Evolutionary conservation across 2,797 vertebrate species (phyloP).

Genomic region (Monodelphis domestica): DNA sequence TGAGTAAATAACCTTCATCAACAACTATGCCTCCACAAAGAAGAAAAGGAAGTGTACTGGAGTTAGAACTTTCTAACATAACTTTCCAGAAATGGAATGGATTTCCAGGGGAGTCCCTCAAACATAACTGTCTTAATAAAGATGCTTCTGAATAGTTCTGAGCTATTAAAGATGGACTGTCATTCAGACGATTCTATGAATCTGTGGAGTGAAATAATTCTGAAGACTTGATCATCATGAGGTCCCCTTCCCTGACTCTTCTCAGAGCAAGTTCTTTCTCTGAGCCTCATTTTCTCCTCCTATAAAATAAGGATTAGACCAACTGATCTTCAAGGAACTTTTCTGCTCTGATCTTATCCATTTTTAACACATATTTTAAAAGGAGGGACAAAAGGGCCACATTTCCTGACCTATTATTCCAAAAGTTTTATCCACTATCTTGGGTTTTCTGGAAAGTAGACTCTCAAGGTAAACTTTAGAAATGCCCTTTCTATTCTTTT

Average conservation of each 20-base stretch:
- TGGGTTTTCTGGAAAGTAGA: not conserved
- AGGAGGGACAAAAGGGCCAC: not conserved
- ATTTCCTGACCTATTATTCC: not conserved
- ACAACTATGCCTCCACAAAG: not conserved
- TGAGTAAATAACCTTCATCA: not conserved
- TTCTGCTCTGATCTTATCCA: not conserved
- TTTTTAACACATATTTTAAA: not conserved
- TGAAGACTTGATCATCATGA: not conserved
- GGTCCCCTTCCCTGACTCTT: not conserved
- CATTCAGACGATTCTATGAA: not conserved
- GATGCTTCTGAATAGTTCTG: not conserved
- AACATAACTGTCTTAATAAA: not conserved
- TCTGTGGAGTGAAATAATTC: not conserved
- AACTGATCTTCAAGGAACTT: not conserved
- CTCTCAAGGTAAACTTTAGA: not conserved
- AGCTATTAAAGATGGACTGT: not conserved
- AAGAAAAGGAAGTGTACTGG: not conserved
- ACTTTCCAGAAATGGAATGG: not conserved
- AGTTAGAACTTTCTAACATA: not conserved
- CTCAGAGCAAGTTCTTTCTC: slow-evolving; percentile 11
- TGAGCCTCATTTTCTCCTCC: slow-evolving; percentile 25
- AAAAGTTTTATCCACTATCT: not conserved
- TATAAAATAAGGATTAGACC: slow-evolving; percentile 36
- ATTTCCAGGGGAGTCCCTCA: not conserved
- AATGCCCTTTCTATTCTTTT: not conserved